Percentiles rank a stretch among this genome's conserved stretches.
Conservation (phyloP, 2,888 invertebrate genomes). For the Rhingia campestris region DNA sequence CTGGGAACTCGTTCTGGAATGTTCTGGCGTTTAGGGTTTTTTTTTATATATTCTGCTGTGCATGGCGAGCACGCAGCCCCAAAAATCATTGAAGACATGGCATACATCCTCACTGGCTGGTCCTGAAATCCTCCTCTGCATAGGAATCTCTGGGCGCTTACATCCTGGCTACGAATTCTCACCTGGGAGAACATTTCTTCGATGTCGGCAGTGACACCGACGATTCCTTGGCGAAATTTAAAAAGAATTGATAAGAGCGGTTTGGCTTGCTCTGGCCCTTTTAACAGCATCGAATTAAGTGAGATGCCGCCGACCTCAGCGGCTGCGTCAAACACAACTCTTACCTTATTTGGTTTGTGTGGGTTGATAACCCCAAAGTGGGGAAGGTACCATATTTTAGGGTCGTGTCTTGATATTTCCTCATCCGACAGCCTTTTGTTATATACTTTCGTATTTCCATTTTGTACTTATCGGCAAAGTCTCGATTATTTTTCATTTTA, state of each 20-base stretch:
- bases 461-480: too few relatives aligned
- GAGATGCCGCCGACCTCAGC: conserved; percentile 51
- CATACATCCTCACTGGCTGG: conserved; percentile 36
- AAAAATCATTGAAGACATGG: conserved; percentile 72
- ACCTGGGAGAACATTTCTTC: conserved; percentile 18
- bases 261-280: neutral
- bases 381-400: conserved; percentile 75
- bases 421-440: conserved; percentile 8
- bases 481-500: too few relatives aligned
- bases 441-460: too few relatives aligned
- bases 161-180: conserved; percentile 47
- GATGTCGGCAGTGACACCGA: neutral
- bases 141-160: conserved; percentile 57
- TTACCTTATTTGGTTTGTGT: conserved; percentile 75
- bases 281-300: neutral
- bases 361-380: conserved; percentile 76
- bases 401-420: conserved; percentile 44
- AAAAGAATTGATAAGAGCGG: neutral
- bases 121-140: conserved; percentile 71
- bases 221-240: neutral
- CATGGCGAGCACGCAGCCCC: conserved; percentile 67
- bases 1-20: neutral
- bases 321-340: conserved; percentile 78
- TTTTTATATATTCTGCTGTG: conserved; percentile 66
- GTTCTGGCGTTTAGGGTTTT: conserved; percentile 9